A percentile compares a stretch with the other conserved stretches of the same genome.
Conservation (phyloP, 2,888 invertebrate genomes). For the Taphrorychus bicolor region DNA sequence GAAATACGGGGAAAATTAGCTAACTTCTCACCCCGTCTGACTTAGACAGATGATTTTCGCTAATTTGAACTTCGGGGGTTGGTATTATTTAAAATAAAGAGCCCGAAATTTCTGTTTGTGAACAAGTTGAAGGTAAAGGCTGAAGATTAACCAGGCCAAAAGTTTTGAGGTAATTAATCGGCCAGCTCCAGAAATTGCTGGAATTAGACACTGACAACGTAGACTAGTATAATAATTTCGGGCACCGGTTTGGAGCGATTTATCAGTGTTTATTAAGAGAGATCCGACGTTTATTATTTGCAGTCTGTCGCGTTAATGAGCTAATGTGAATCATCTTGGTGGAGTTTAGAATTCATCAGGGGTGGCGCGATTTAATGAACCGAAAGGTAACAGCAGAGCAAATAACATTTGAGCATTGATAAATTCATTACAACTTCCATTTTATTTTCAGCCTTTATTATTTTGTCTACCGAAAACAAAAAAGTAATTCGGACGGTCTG, state of each 20-base stretch:
- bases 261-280: slow-evolving; percentile 19
- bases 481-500: slow-evolving; percentile 8
- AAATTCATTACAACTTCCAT: not conserved
- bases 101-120: slow-evolving; percentile 26
- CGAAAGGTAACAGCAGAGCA: not conserved
- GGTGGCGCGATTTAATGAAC: not conserved
- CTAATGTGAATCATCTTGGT: not conserved
- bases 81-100: slow-evolving; percentile 34
- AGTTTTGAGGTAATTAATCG: slow-evolving; percentile 27
- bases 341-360: not conserved
- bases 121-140: slow-evolving; percentile 20
- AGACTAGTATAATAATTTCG: slow-evolving; percentile 13
- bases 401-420: no score
- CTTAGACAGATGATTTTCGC: slow-evolving; percentile 35
- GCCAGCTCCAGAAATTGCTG: slow-evolving; percentile 12
- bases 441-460: not conserved
- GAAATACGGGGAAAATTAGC: slow-evolving; percentile 34
- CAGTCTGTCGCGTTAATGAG: slow-evolving; percentile 7
- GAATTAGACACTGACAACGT: not conserved
- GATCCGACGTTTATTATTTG: slow-evolving; percentile 15
- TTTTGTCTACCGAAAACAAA: slow-evolving; percentile 3
- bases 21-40: slow-evolving; percentile 32
- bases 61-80: slow-evolving; percentile 25
- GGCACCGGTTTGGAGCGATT: slow-evolving; percentile 10
- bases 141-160: slow-evolving; percentile 20